Base-by-base conservation (phyloP, 92 coral and sea anemone species). In the Nematostella vectensis region DNA sequence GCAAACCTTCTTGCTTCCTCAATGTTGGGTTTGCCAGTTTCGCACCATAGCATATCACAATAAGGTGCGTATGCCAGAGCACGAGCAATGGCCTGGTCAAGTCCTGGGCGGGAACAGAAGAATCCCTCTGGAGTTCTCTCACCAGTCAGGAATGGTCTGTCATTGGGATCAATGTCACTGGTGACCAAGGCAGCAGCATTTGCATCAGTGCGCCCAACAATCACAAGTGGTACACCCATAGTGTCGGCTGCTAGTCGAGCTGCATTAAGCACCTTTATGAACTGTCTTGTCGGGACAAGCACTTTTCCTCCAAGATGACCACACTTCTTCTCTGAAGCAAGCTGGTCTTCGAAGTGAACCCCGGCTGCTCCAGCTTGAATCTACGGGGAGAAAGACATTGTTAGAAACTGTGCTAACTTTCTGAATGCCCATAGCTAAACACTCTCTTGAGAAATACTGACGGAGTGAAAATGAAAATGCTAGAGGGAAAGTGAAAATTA, bases 291-390 rank as follows among this genome's bases (percentile, higher is more conserved):
- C 25, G 97, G 95, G 1, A 89, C 89, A 47, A 89, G 82, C 20
- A 89, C 97, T 27, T 89, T 89, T 47, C 97, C 97, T 17, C 97
- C 97, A 95, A 89, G 80, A 77, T 89, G 97, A 27, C 97, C 97
- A 63, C 97, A 89, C 57, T 89, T 89, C 84, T 89, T 89, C 70
- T 89, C 97, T 57, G 97, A 89, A 49, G 97, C 97, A 37, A 89
- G 84, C 55, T 89, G 97, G 58, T 89, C 97, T 71, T 89, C 97
- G 55, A 89, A 74, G 65, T 89, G 97, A 27, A 89, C 88, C 57
- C 89, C 95, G 9, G 95, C 74, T 21, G 97, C 97, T 4, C 97
- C 97, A 49, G 97, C 97, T 49, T 42, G 42, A 53, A 89, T 89
- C 97, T 89, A 65, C 26, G 49, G 25, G 23, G 3, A 8, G 2